Conservation (phyloP, 2,888 invertebrate species). For the Tetragonula carbonaria region DNA sequence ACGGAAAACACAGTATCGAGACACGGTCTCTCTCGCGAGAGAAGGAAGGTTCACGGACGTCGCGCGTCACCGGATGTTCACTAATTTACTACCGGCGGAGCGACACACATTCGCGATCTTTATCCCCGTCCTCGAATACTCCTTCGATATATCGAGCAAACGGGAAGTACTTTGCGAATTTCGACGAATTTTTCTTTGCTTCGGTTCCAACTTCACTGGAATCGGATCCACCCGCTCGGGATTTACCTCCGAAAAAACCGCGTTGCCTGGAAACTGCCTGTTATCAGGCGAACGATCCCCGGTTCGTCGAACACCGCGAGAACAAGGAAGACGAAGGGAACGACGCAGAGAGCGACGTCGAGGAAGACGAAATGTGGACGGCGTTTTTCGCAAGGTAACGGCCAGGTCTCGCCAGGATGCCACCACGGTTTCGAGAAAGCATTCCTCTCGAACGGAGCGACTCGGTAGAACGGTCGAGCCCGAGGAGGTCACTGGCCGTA, state of each 20-base stretch:
- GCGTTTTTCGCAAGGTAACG: slow-evolving; percentile 1
- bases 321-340: neutral
- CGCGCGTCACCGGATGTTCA: slow-evolving; percentile 18
- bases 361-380: neutral
- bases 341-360: neutral
- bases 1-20: slow-evolving; percentile 7
- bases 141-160: neutral
- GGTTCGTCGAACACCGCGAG: neutral
- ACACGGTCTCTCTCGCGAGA: neutral
- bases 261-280: neutral
- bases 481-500: slow-evolving; percentile 50
- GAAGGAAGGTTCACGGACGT: neutral
- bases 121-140: neutral
- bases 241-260: neutral
- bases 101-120: slow-evolving; percentile 17
- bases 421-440: slow-evolving; percentile 45
- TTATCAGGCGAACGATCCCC: neutral
- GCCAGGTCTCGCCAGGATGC: slow-evolving; percentile 15
- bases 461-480: neutral
- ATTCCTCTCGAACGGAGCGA: slow-evolving; percentile 34
- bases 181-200: neutral
- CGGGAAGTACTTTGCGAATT: neutral
- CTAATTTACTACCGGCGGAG: slow-evolving; percentile 7
- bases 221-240: neutral
- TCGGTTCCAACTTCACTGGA: neutral